Base-by-base conservation (phyloP, 2,797 vertebrate species). In the Scarus forsteni region DNA sequence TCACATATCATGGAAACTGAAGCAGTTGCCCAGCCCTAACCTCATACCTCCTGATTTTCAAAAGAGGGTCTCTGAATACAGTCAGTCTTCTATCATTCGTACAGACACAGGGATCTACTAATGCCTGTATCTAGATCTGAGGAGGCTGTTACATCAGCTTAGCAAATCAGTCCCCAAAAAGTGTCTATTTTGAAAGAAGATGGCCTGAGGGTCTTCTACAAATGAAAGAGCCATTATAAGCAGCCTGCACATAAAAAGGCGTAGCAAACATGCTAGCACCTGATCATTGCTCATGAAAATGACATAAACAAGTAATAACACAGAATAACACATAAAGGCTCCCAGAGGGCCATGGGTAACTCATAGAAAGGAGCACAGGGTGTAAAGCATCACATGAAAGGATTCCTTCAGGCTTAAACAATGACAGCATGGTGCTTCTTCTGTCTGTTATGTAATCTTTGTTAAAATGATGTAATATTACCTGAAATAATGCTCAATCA, bases 141-240 rank as follows among this genome's bases (percentile, higher is more conserved):
- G 12, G 13, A 36, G 15, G 8, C 8, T n/a, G 49, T 34, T 57
- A 15, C 8, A 74, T 51, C 16, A 27, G 9, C 39, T 52, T 55
- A 8, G 38, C 64, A 27, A 57, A 55, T 68, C 40, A 13, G 19
- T 58, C 50, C 50, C 51, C 55, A 15, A 67, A 62, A 14, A 36
- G 45, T 69, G 38, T 36, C 10, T 51, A 7, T 39, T 58, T n/a
- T 63, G 49, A n/a, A 38, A 5, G 6, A 54, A 56, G 11, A 45
- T 71, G 69, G 79, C 89, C 85, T 77, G 7, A 42, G 83, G 89
- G 57, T 70, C 48, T 61, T 43, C 38, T 64, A 60, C 36, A 34
- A 75, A 85, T 85, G 64, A 91, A 89, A 84, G 88, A 73, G 65
- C 70, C 75, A 52, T 89, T 91, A 83, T 89, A 3, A 80, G 57